A percentile compares a stretch with the other conserved stretches of the same genome.
Conservation (phyloP, 2,113 vertebrate species). For the Lamprotornis superbus region DNA sequence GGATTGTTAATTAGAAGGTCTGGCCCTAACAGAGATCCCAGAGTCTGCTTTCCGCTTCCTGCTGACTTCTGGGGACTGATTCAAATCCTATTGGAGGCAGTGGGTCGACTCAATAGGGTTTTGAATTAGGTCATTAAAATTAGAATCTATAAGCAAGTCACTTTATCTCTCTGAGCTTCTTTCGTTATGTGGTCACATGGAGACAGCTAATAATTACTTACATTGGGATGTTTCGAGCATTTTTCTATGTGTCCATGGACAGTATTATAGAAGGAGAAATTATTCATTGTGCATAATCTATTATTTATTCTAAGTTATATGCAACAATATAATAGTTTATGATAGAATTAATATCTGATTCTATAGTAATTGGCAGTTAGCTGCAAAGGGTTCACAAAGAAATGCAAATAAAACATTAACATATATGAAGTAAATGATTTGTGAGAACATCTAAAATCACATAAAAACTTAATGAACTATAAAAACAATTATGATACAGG, state of each 20-base stretch:
- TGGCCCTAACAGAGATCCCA: not conserved
- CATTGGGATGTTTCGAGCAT: not conserved
- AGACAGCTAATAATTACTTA: not conserved
- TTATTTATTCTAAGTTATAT: not conserved
- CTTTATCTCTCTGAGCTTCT: not conserved
- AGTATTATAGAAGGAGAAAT: not conserved
- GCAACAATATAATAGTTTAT: not conserved
- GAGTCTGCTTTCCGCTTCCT: not conserved
- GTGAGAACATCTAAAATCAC: slow-evolving; percentile 30
- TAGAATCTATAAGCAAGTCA: not conserved
- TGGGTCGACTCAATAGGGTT: not conserved
- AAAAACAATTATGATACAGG: slow-evolving; percentile 34
- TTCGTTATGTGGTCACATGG: not conserved
- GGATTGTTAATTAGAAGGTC: not conserved
- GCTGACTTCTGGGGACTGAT: not conserved
- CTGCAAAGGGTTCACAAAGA: not conserved
- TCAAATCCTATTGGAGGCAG: not conserved
- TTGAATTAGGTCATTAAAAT: slow-evolving; percentile 6
- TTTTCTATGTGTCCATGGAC: not conserved
- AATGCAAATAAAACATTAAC: slow-evolving; percentile 38
- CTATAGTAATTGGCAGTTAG: not conserved
- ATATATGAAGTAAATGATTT: not conserved
- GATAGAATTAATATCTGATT: not conserved
- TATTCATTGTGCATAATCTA: not conserved
- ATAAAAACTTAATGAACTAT: slow-evolving; percentile 53